phyloP scores from a whole-genome alignment of 2,113 vertebrate species.

The Meleagris gallopavo region DNA sequence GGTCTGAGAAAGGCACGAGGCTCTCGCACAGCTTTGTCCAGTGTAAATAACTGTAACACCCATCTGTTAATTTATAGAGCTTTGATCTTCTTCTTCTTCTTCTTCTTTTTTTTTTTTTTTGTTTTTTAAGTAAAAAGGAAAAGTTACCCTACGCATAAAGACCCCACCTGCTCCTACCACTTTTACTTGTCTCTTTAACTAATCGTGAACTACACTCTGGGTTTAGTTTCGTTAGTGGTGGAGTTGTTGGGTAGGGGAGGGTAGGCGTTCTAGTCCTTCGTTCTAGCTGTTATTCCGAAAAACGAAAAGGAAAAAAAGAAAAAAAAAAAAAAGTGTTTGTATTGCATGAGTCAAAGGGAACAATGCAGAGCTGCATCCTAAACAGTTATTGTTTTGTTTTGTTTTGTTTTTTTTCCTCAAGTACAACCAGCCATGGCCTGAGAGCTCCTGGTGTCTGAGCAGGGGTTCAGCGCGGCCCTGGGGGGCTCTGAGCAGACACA shows the following conservation, averaged over 20 bases:
- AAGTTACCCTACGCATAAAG: too few relatives aligned
- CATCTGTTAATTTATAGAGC: constrained; percentile 56
- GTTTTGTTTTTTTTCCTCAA: neutral
- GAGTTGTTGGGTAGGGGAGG: constrained; percentile 55
- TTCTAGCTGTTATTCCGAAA: neutral
- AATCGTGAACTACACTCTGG: constrained; percentile 10
- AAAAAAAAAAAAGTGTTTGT: neutral
- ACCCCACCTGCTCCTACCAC: too few relatives aligned
- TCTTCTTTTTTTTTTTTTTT: too few relatives aligned
- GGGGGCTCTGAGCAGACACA: constrained; percentile 68
- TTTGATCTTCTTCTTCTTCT: neutral
- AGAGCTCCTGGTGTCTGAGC: neutral
- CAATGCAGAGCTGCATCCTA: constrained; percentile 52
- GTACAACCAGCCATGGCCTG: constrained; percentile 39
- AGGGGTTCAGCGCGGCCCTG: constrained; percentile 30
- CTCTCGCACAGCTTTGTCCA: constrained; percentile 45
- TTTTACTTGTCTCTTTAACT: too few relatives aligned
- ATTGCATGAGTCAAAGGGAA: constrained; percentile 60
- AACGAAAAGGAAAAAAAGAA: neutral
- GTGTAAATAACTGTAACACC: constrained; percentile 65
- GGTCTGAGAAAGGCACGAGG: constrained; percentile 3
- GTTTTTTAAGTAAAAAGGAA: too few relatives aligned
- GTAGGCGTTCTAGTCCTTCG: too few relatives aligned
- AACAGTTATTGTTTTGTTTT: neutral
- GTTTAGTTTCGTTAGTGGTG: neutral